Conservation (phyloP, 2,888 invertebrate species). For the Cataglyphis rosenhaueri region DNA sequence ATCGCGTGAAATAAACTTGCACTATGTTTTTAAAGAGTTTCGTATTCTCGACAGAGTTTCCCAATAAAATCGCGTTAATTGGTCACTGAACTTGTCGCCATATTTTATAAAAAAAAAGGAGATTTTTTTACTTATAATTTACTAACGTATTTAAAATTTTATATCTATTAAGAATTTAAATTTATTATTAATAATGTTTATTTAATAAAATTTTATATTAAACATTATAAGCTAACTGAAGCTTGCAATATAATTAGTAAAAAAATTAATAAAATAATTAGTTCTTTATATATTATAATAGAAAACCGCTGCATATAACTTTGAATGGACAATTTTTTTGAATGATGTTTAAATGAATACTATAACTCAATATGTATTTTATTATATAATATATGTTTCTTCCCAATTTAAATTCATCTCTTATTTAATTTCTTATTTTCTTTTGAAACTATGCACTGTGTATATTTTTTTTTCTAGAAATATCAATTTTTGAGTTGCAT, state of each 20-base stretch:
- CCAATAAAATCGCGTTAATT: conserved; percentile 8
- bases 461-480: background rate
- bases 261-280: background rate
- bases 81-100: conserved; percentile 6
- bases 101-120: conserved; percentile 3
- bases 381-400: background rate
- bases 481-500: background rate
- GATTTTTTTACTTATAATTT: conserved; percentile 10
- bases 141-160: background rate
- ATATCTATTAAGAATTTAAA: background rate
- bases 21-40: conserved; percentile 12
- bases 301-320: background rate
- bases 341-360: background rate
- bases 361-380: background rate
- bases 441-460: background rate
- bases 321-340: background rate
- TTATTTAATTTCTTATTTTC: background rate
- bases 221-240: conserved; percentile 6
- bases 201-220: background rate
- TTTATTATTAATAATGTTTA: background rate
- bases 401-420: background rate
- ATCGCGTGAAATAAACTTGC: conserved; percentile 40
- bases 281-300: background rate
- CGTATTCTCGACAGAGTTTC: background rate
- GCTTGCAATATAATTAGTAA: background rate